Base-by-base conservation (phyloP, 2,888 invertebrate species). In the Operophtera brumata region DNA sequence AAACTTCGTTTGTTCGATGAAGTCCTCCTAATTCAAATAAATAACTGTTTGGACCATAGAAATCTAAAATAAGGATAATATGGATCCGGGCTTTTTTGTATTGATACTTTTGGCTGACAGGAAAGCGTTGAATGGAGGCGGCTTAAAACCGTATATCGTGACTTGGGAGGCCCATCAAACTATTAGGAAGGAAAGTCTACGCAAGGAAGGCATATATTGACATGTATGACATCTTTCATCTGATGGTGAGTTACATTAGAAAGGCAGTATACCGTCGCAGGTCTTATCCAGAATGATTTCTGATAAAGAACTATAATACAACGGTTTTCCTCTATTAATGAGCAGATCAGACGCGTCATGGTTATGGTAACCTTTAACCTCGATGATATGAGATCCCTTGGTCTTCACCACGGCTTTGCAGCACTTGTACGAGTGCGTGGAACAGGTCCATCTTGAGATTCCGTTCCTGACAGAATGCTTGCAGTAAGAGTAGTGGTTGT, bases 371-470 rank as follows among this genome's bases (percentile, higher is more conserved):
- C 87, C 89, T 45, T 84, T 84, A 0, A 85, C 75, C 57, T 82
- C 79, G 1, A 88, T 80, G 35, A 90, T 89, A 12, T 78, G 70
- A 1, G 66, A 54, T 0, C 83, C 86, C 0, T 63, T 64, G 0
- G 90, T 89, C 67, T 89, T 88, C 34, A 89, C 82, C 0, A 89
- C 81, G 0, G 87, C 89, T 46, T 86, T 87, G 64, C 89, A 90
- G 55, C 84, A 83, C 62, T 84, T 87, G 57, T 87, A 85, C 1
- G 86, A 82, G 61, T 90, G 90, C 0, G 89, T 90, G 0, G 90
- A 89, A 48, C 90, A 90, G 0, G 83, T 86, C 90, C 90, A 90
- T 4, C 88, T 63, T 0, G 80, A 72, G 9, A 84, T 66, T 0
- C 81, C 82, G 34, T 82, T 84, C 8, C 86, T 70, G 0, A 71